Evolutionary conservation across 1,140 invertebrate species (phyloP).

Genomic region (Dendrolimus punctatus): DNA sequence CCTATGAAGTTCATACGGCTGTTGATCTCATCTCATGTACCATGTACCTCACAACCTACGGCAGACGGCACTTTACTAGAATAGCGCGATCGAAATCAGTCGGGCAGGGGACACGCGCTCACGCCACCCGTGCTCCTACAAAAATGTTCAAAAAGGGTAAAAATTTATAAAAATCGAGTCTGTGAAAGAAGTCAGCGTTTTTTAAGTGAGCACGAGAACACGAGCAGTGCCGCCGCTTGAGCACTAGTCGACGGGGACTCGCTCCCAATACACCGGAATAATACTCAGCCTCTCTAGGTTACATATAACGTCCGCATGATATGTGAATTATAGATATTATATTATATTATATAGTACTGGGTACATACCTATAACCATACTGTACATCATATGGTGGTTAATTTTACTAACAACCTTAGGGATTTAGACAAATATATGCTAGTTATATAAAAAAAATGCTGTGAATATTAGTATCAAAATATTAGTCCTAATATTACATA

Average conservation of each 20-base stretch:
- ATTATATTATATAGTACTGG: constrained; percentile 55
- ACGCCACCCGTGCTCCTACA: constrained; percentile 42
- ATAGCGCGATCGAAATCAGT: constrained; percentile 13
- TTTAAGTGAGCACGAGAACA: too few relatives aligned
- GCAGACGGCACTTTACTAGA: constrained; percentile 17
- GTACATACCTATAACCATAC: constrained; percentile 59
- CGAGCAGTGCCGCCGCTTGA: too few relatives aligned
- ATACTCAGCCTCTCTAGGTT: constrained; percentile 50
- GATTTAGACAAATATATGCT: constrained; percentile 47
- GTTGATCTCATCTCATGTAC: neutral
- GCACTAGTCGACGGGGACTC: too few relatives aligned
- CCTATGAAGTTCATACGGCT: neutral
- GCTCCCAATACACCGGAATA: constrained; percentile 21
- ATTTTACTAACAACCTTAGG: constrained; percentile 55
- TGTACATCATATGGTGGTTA: constrained; percentile 59
- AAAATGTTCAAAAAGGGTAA: constrained; percentile 54
- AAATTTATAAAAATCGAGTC: constrained; percentile 55
- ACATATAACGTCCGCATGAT: constrained; percentile 57
- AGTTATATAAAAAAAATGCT: constrained; percentile 57
- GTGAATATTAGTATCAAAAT: constrained; percentile 68
- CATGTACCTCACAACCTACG: constrained; percentile 26
- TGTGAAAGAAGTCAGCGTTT: constrained; percentile 18
- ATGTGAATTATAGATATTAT: constrained; percentile 62
- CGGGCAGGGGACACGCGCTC: constrained; percentile 18
- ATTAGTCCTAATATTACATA: constrained; percentile 53